phyloP scores from a whole-genome alignment of 2,113 vertebrate genomes.

The Rattus norvegicus region DNA sequence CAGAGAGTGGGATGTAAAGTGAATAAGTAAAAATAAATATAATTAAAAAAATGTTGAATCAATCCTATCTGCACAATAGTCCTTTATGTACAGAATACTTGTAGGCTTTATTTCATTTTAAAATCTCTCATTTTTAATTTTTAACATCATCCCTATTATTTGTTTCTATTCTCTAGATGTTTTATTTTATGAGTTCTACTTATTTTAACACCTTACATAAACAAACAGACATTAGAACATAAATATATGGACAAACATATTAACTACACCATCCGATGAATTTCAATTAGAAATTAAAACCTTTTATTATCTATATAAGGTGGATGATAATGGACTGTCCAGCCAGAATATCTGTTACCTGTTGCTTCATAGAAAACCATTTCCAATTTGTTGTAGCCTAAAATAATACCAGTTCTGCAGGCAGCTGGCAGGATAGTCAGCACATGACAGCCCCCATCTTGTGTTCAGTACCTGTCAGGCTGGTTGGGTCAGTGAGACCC shows the following conservation, averaged over 20 bases:
- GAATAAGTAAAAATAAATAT: too few species aligned
- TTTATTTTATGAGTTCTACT: conserved; percentile 15
- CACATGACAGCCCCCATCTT: background rate
- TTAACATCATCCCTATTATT: background rate
- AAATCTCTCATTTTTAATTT: background rate
- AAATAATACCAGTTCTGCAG: background rate
- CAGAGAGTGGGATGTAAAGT: too few species aligned
- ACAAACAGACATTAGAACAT: background rate
- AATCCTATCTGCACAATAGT: background rate
- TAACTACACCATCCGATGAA: background rate
- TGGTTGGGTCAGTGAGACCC: background rate
- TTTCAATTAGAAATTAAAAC: background rate
- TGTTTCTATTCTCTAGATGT: background rate
- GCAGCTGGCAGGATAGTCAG: background rate
- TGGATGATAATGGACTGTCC: background rate
- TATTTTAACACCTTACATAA: background rate
- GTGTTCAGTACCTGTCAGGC: background rate
- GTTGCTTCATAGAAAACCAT: background rate
- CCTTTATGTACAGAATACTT: background rate
- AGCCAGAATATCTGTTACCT: background rate
- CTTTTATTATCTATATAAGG: background rate
- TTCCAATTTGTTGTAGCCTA: background rate
- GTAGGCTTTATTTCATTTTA: conserved; percentile 5
- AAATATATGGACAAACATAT: background rate
- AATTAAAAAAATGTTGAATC: background rate